A percentile compares a stretch with the other conserved stretches of the same genome.
Conservation (phyloP, 2,113 vertebrate species). For the Panthera tigris region DNA sequence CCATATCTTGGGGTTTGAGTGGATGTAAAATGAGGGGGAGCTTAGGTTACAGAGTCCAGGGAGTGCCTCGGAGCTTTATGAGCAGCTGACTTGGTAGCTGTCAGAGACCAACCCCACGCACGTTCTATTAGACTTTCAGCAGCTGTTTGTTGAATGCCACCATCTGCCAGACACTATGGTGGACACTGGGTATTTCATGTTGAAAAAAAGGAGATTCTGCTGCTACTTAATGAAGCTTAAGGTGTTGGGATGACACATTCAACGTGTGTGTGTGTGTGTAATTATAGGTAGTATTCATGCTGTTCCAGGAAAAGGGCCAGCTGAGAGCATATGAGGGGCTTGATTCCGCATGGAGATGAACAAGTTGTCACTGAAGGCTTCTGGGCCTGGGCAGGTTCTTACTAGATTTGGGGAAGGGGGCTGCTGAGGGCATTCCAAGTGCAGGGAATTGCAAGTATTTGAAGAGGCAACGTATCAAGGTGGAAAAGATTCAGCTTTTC, state of each 20-base stretch:
- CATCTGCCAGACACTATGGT: not conserved
- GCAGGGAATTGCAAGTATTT: not conserved
- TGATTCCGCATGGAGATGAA: not conserved
- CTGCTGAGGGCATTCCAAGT: not conserved
- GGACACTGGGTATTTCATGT: not conserved
- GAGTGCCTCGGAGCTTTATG: not conserved
- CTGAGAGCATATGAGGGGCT: not conserved
- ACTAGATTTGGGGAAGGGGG: not conserved
- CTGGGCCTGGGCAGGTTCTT: not conserved
- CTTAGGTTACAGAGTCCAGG: not conserved
- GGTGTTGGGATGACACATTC: not conserved
- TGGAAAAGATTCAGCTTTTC: not conserved
- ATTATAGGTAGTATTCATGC: not conserved
- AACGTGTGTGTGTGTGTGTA: not conserved
- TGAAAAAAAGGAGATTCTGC: not conserved
- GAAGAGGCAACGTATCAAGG: not conserved
- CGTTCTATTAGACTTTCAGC: not conserved
- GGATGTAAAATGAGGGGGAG: not conserved
- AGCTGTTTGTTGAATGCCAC: not conserved
- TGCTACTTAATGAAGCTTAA: not conserved
- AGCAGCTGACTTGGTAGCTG: not conserved
- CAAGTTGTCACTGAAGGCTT: not conserved
- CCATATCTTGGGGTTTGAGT: not conserved
- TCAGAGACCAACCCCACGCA: not conserved
- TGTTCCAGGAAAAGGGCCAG: not conserved